Percentiles rank a stretch among this genome's conserved stretches.
Conservation (phyloP, 1,140 invertebrate genomes). For the Bicyclus anynana region DNA sequence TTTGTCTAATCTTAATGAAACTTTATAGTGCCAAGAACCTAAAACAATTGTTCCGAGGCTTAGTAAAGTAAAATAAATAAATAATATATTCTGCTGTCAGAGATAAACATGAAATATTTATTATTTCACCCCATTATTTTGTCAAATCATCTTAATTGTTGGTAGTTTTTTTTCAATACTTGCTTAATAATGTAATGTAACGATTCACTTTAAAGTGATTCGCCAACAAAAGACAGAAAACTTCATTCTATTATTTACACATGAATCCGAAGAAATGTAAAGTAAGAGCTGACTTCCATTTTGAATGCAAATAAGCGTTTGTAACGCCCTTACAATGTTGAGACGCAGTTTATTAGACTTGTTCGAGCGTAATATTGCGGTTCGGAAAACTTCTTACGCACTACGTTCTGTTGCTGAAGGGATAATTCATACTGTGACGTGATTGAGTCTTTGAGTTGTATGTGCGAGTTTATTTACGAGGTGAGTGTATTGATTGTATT, state of each 20-base stretch:
- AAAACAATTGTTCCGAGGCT: too few relatives aligned
- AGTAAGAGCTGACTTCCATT: slow-evolving; percentile 30
- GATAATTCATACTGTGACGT: neutral
- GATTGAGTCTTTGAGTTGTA: neutral
- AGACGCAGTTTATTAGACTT: slow-evolving; percentile 67
- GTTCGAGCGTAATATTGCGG: slow-evolving; percentile 50
- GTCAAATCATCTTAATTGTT: too few relatives aligned
- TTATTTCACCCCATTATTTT: too few relatives aligned
- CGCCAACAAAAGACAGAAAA: neutral
- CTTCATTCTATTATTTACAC: neutral
- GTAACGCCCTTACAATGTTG: slow-evolving; percentile 64
- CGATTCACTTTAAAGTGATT: neutral
- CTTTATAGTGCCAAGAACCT: too few relatives aligned
- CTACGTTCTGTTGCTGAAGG: neutral
- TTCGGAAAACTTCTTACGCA: slow-evolving; percentile 46
- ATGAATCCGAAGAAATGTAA: neutral
- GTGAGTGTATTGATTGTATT: neutral
- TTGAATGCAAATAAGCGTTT: slow-evolving; percentile 74
- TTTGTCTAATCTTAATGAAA: too few relatives aligned
- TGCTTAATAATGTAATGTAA: too few relatives aligned
- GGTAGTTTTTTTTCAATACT: too few relatives aligned
- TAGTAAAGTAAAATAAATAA: too few relatives aligned
- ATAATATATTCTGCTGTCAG: too few relatives aligned
- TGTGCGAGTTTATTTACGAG: neutral
- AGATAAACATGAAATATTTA: too few relatives aligned